Conservation (phyloP, 2,888 invertebrate species). For the Xylophagus ater region DNA sequence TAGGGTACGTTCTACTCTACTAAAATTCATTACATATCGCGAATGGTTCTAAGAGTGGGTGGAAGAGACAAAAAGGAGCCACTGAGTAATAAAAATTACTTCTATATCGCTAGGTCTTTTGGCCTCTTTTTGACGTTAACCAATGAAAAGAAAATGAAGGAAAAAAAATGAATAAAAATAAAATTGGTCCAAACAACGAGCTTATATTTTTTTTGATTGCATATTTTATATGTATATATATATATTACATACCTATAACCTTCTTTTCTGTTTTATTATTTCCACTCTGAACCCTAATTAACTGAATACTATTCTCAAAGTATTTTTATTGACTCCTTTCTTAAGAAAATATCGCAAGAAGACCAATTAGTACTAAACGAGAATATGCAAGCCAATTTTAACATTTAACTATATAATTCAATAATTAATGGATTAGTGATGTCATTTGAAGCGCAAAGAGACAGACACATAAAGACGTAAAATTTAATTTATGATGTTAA, state of each 20-base stretch:
- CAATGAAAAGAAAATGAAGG: constrained; percentile 5
- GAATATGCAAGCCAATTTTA: background rate
- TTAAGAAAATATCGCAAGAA: constrained; percentile 12
- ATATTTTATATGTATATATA: too few species aligned
- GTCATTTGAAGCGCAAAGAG: background rate
- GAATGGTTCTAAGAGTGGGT: constrained; percentile 5
- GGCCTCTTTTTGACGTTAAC: constrained; percentile 9
- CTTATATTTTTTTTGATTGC: constrained; percentile 1
- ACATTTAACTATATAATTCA: constrained; percentile 3
- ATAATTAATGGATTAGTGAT: constrained; percentile 10
- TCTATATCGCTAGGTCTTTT: constrained; percentile 11
- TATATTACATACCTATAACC: too few species aligned
- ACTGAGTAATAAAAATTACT: constrained; percentile 13
- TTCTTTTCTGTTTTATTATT: constrained; percentile 13
- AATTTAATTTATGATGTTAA: too few species aligned
- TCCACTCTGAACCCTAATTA: constrained; percentile 17
- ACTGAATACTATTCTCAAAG: constrained; percentile 12
- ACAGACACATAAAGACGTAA: too few species aligned
- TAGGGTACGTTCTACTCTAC: background rate
- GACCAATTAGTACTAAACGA: constrained; percentile 7
- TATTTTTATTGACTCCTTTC: constrained; percentile 15
- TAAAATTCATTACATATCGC: constrained; percentile 11
- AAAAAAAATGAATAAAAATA: constrained; percentile 6
- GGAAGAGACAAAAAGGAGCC: constrained; percentile 11
- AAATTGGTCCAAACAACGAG: constrained; percentile 1